A percentile compares a stretch with the other conserved stretches of the same genome.
phyloP scores from a whole-genome alignment of 2,797 vertebrate genomes.

The Melanotaenia maccullochi region DNA sequence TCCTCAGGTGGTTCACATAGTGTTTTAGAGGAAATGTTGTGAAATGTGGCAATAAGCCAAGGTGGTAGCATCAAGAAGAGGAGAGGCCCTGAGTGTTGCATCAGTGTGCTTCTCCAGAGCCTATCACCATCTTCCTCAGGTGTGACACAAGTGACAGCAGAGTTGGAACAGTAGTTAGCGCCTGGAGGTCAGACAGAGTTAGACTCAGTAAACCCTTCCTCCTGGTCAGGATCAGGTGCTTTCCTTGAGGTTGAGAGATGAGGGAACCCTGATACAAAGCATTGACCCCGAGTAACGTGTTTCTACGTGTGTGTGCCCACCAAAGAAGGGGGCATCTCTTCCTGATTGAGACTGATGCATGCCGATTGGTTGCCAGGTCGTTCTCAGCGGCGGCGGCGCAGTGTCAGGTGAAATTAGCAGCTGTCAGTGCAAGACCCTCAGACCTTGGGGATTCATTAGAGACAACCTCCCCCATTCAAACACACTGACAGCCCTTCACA shows the following conservation, averaged over 20 bases:
- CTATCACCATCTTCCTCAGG: constrained; percentile 47
- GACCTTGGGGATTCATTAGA: constrained; percentile 72
- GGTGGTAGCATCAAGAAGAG: constrained; percentile 17
- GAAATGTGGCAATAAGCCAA: constrained; percentile 57
- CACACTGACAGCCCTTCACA: constrained; percentile 74
- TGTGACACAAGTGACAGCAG: constrained; percentile 60
- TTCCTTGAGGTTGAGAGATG: constrained; percentile 39
- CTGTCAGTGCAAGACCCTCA: constrained; percentile 58
- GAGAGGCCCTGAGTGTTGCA: constrained; percentile 18
- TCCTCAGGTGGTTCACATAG: constrained; percentile 64
- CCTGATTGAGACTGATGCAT: constrained; percentile 77
- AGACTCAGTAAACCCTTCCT: constrained; percentile 52
- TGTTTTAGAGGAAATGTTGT: constrained; percentile 65
- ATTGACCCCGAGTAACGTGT: constrained; percentile 49
- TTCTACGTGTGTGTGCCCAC: constrained; percentile 14
- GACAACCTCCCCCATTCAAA: constrained; percentile 44
- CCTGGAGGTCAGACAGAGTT: constrained; percentile 65
- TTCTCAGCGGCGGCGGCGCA: constrained; percentile 49
- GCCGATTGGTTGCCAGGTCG: constrained; percentile 69
- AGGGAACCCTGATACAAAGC: constrained; percentile 48
- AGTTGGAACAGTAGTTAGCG: constrained; percentile 63
- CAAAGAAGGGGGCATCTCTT: constrained; percentile 56
- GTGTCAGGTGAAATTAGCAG: constrained; percentile 80
- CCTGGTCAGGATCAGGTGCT: constrained; percentile 70
- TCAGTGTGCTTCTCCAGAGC: constrained; percentile 28